Evolutionary conservation across 2,113 vertebrate genomes (phyloP).

Genomic region (Chaetura pelagica): DNA sequence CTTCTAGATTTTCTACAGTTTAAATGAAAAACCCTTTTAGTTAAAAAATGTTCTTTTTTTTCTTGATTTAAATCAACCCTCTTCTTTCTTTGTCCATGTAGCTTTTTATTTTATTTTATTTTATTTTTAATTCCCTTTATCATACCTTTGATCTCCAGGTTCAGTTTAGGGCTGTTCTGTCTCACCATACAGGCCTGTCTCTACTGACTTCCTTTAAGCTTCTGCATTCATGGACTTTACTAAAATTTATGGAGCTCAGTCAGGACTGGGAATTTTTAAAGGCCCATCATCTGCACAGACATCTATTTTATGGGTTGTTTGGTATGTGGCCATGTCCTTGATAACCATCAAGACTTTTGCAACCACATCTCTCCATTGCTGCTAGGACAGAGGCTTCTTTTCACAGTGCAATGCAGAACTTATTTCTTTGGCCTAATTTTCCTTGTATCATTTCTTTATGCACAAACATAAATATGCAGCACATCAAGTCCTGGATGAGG

Average conservation of each 20-base stretch:
- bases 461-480: slow-evolving; percentile 64
- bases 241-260: background rate
- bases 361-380: background rate
- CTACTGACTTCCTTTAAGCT: background rate
- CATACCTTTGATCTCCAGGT: background rate
- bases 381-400: background rate
- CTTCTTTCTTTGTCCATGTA: background rate
- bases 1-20: background rate
- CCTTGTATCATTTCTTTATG: slow-evolving; percentile 20
- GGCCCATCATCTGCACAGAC: background rate
- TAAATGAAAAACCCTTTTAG: background rate
- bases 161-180: background rate
- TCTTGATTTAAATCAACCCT: background rate
- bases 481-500: slow-evolving; percentile 41
- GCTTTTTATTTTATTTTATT: background rate
- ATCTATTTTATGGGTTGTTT: background rate
- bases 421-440: slow-evolving; percentile 50
- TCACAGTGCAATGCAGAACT: background rate
- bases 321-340: background rate
- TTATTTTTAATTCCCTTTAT: background rate
- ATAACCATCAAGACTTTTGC: background rate
- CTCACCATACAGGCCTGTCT: background rate
- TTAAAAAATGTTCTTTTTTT: background rate
- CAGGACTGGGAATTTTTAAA: background rate
- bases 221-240: background rate